Evolutionary conservation across 2,113 vertebrate species (phyloP).

Genomic region (Antidorcas marsupialis): DNA sequence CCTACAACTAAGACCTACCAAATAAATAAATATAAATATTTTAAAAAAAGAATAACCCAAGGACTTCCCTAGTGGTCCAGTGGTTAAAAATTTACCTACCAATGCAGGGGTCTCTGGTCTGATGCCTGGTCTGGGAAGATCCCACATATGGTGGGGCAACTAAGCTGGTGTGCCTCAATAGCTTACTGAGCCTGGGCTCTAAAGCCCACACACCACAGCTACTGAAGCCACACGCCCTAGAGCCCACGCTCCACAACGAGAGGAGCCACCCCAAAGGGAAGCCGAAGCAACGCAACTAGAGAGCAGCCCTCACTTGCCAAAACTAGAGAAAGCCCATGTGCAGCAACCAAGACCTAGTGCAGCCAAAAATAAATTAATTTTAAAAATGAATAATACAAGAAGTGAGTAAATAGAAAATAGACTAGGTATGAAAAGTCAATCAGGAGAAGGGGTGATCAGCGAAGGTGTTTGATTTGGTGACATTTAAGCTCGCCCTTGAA

Average conservation of each 20-base stretch:
- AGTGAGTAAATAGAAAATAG: not conserved
- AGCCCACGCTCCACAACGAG: not conserved
- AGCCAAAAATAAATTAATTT: not conserved
- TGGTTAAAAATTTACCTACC: not conserved
- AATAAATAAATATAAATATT: not conserved
- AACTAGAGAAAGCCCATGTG: not conserved
- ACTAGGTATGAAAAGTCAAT: not conserved
- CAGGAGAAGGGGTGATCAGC: not conserved
- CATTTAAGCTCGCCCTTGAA: not conserved
- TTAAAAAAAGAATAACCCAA: not conserved
- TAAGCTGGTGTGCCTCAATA: not conserved
- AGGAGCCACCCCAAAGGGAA: not conserved
- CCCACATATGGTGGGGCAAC: not conserved
- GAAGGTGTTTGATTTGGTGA: not conserved
- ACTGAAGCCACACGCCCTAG: not conserved
- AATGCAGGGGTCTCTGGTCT: not conserved
- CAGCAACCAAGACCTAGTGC: not conserved
- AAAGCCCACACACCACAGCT: not conserved
- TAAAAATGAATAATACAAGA: not conserved
- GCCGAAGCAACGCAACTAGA: not conserved
- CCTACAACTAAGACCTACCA: not conserved
- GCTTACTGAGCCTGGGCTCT: not conserved
- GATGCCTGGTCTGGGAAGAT: not conserved
- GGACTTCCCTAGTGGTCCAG: not conserved
- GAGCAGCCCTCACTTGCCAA: not conserved